Percentiles rank a stretch among this genome's conserved stretches.
These are phyloP conservation scores for Barnardius zonarius DNA, from an alignment of 2,113 vertebrate genomes.

Conservation along the genomic window DNA sequence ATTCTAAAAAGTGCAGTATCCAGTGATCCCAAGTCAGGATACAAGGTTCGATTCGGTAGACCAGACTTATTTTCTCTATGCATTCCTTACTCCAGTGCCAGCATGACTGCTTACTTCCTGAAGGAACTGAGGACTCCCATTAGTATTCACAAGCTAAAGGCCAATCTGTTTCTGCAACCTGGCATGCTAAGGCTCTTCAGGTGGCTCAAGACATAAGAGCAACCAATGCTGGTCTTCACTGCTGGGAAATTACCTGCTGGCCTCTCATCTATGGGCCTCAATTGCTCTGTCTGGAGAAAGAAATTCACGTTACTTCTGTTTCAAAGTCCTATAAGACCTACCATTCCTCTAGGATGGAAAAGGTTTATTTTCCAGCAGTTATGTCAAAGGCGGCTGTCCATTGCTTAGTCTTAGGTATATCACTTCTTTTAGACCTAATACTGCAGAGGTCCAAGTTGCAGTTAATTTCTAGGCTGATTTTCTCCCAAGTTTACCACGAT, in stretches of 20 bases:
- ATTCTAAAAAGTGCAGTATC: not conserved
- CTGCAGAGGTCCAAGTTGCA: not conserved
- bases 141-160: not conserved
- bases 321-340: not conserved
- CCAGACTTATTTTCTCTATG: not conserved
- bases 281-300: not conserved
- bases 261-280: not conserved
- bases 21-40: not conserved
- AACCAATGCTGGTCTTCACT: rapidly evolving
- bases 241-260: not conserved
- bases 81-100: not conserved
- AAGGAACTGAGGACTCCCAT: not conserved
- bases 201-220: not conserved
- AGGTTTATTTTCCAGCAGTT: not conserved
- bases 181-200: not conserved
- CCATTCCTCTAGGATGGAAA: not conserved
- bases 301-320: not conserved
- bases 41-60: not conserved
- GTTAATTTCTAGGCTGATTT: not conserved
- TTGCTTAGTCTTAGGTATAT: rapidly evolving
- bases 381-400: not conserved
- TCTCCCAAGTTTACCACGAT: not conserved
- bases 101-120: not conserved
- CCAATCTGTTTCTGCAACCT: not conserved
- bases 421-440: not conserved